Conservation (phyloP, 92 coral and sea anemone species). For the Zoanthus sansibaricus region DNA sequence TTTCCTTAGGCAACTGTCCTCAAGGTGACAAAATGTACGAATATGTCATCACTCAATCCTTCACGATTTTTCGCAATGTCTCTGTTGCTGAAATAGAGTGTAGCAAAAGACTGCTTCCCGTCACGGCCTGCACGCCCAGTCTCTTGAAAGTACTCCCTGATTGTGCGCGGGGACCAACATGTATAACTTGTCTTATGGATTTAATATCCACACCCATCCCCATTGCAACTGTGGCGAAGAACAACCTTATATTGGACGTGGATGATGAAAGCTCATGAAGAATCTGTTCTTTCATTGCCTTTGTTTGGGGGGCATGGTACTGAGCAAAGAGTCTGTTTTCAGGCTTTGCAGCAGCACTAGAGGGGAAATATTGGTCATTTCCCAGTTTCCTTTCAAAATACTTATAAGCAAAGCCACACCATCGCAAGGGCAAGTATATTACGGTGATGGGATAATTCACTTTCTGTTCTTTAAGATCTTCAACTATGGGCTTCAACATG, state of each 20-base stretch:
- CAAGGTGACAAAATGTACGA: constrained; percentile 14
- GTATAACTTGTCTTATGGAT: constrained; percentile 51
- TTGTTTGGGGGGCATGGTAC: constrained; percentile 44
- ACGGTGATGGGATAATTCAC: constrained; percentile 53
- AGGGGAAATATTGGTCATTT: constrained; percentile 57
- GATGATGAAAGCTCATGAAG: constrained; percentile 17
- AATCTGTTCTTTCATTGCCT: constrained; percentile 46
- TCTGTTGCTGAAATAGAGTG: too few relatives aligned
- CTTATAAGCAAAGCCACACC: constrained; percentile 70
- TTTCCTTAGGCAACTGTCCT: constrained; percentile 27
- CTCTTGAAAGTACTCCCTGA: constrained; percentile 69
- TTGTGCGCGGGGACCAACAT: constrained; percentile 66
- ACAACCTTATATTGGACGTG: constrained; percentile 37
- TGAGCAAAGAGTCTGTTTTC: constrained; percentile 49
- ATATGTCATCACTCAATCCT: constrained; percentile 40
- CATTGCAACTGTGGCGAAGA: constrained; percentile 73
- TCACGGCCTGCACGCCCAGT: constrained; percentile 74
- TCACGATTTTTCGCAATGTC: constrained; percentile 49
- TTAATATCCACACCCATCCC: constrained; percentile 78
- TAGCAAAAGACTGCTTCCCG: too few relatives aligned
- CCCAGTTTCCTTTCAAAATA: constrained; percentile 30
- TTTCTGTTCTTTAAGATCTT: constrained; percentile 10
- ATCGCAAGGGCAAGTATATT: constrained; percentile 55
- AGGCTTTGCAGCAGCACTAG: neutral
- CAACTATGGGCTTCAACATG: constrained; percentile 51